Evolutionary conservation across 2,797 vertebrate genomes (phyloP), one percentile per base, ranked within the genome.

Genomic region (Psittacula derbiana): DNA sequence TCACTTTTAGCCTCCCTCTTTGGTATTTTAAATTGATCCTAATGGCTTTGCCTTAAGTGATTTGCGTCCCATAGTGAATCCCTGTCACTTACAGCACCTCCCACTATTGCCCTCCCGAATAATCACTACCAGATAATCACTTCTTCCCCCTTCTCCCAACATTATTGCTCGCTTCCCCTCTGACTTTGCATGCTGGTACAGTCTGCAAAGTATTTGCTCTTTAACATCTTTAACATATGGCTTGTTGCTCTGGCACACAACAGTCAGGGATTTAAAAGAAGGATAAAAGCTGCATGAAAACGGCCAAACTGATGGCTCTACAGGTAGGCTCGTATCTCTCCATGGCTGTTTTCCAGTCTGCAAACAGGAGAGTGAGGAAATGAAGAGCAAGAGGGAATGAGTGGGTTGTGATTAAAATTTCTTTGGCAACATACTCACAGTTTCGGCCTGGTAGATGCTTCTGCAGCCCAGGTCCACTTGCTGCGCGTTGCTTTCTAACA

Each of bases 61-160:
- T 88, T 83, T 71, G 49, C 6, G 4, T 94, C 85, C 78, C 91
- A 67, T 75, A 62, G 81, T 33, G 71, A 95, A 82, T 80, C 69
- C 90, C 75, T 92, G 85, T 82, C 95, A 92, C 75, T 92, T 92
- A 46, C 43, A 79, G 94, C 88, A 86, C 88, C 86, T 92, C 89
- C 81, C 95, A 92, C 90, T 49, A 53, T 27, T 92, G 93, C 91
- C 94, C 95, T 96, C 79, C 80, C 30, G 74, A 93, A 92, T 92
- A 96, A 95, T 96, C 91, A 43, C 93, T 85, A 72, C 31, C 74
- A 93, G 85, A 81, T 96, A 93, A 97, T 97, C 93, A 95, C 93
- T 95, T 83, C 92, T 97, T 95, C 80, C 72, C 94, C 95, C 96
- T 92, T 96, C 96, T 97, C 96, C 91, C 95, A 79, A 86, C 83